These are phyloP conservation scores for Leucophenga montana DNA, from an alignment of 2,888 invertebrate species.

Conservation along the genomic window DNA sequence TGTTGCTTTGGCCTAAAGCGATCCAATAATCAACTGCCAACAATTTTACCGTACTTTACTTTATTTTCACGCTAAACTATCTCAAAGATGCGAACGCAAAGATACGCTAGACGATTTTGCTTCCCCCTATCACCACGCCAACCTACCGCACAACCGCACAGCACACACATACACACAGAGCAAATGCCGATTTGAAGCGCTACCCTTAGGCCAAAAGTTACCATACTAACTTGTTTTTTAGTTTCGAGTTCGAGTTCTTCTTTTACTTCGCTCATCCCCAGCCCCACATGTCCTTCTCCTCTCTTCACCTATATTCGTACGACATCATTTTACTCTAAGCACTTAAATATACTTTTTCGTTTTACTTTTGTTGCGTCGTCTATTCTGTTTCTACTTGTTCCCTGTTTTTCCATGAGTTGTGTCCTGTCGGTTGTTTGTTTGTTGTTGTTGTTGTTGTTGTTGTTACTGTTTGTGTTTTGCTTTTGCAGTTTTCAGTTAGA, in stretches of 20 bases:
- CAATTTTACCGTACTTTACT: slow-evolving; percentile 67
- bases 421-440: neutral
- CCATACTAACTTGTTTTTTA: slow-evolving; percentile 67
- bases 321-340: slow-evolving; percentile 71
- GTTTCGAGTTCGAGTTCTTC: slow-evolving; percentile 57
- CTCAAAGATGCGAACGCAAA: slow-evolving; percentile 65
- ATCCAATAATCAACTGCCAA: slow-evolving; percentile 67
- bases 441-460: neutral
- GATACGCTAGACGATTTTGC: slow-evolving; percentile 51
- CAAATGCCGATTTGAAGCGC: slow-evolving; percentile 32
- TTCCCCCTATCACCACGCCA: no score
- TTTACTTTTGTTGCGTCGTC: slow-evolving; percentile 36
- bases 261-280: no score
- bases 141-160: no score
- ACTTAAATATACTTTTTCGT: slow-evolving; percentile 68
- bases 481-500: slow-evolving; percentile 3
- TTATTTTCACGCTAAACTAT: slow-evolving; percentile 66
- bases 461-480: neutral
- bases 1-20: slow-evolving; percentile 66
- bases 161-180: neutral
- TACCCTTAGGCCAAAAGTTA: slow-evolving; percentile 64
- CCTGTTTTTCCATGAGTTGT: neutral
- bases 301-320: slow-evolving; percentile 45
- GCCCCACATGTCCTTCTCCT: no score
- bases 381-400: neutral